These are phyloP conservation scores for Onychostruthus taczanowskii DNA, from an alignment of 2,113 vertebrate species.

Conservation along the genomic window DNA sequence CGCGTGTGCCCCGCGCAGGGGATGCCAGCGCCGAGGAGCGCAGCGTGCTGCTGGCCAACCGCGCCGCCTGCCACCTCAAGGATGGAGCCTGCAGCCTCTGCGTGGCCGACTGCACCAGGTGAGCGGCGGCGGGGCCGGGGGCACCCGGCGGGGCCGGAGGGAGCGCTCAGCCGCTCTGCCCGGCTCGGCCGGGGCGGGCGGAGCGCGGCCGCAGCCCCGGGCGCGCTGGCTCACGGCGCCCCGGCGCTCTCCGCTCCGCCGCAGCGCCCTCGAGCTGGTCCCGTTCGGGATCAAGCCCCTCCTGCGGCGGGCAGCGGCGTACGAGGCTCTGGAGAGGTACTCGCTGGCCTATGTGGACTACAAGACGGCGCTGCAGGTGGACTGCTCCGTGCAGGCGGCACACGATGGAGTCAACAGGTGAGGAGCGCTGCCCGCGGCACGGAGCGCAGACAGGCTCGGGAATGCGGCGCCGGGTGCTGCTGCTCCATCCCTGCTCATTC, in stretches of 20 bases:
- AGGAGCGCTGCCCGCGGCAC: neutral
- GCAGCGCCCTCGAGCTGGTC: conserved; percentile 77
- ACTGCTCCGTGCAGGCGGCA: conserved; percentile 79
- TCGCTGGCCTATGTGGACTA: conserved; percentile 88
- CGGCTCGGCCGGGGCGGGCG: neutral
- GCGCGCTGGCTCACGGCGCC: neutral
- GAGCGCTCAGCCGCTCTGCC: fast-evolving
- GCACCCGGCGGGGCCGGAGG: neutral
- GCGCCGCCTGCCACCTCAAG: conserved; percentile 88
- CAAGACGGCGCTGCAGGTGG: conserved; percentile 85
- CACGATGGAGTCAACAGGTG: conserved; percentile 91
- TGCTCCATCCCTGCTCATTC: fast-evolving
- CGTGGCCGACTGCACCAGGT: conserved; percentile 87
- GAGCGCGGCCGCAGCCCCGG: neutral
- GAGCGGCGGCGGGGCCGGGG: conserved; percentile 35
- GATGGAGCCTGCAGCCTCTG: conserved; percentile 87
- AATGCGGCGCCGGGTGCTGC: fast-evolving
- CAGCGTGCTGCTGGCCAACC: conserved; percentile 86
- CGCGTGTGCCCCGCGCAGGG: neutral
- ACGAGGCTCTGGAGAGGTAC: conserved; percentile 88
- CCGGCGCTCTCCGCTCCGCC: neutral
- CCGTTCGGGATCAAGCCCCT: conserved; percentile 88
- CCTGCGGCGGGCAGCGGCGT: conserved; percentile 85
- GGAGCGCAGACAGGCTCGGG: fast-evolving
- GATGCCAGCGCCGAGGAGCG: conserved; percentile 73